Percentiles rank a stretch among this genome's conserved stretches.
Evolutionary conservation across 2,888 invertebrate species (phyloP).

Genomic region (Eulithis prunata): DNA sequence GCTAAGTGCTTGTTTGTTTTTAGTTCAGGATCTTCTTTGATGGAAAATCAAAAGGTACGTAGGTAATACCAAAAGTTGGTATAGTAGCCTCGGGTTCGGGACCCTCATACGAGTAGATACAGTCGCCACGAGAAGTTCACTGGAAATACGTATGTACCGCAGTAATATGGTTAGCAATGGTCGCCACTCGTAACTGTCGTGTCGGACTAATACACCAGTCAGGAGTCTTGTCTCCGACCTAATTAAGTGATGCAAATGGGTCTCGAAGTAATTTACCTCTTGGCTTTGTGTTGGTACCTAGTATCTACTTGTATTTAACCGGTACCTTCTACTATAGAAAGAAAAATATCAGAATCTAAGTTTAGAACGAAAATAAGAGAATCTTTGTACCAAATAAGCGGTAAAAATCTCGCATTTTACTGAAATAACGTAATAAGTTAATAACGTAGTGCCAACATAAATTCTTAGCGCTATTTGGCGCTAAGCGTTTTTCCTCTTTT

Average conservation of each 20-base stretch:
- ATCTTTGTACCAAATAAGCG: not conserved
- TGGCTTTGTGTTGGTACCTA: not conserved
- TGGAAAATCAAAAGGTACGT: not conserved
- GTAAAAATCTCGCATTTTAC: conserved; percentile 24
- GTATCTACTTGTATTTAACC: no score
- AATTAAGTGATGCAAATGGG: conserved; percentile 22
- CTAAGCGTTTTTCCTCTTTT: conserved; percentile 38
- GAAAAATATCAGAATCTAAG: no score
- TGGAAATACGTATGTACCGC: conserved; percentile 4
- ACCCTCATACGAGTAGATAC: not conserved
- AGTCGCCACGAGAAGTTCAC: not conserved
- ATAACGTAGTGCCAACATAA: conserved; percentile 27
- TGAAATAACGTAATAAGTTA: conserved; percentile 33
- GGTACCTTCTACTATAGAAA: no score
- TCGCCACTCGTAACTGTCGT: conserved; percentile 31
- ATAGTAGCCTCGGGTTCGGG: no score
- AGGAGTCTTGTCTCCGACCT: conserved; percentile 18
- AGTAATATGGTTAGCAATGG: conserved; percentile 32
- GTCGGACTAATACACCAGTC: conserved; percentile 38
- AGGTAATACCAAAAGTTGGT: not conserved
- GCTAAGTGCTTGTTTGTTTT: no score
- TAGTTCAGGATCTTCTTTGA: no score
- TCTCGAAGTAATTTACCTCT: conserved; percentile 11
- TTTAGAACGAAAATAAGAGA: not conserved
- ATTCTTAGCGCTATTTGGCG: conserved; percentile 27